Conservation (phyloP, 2,113 vertebrate species). For the Pachycephala philippinensis region DNA sequence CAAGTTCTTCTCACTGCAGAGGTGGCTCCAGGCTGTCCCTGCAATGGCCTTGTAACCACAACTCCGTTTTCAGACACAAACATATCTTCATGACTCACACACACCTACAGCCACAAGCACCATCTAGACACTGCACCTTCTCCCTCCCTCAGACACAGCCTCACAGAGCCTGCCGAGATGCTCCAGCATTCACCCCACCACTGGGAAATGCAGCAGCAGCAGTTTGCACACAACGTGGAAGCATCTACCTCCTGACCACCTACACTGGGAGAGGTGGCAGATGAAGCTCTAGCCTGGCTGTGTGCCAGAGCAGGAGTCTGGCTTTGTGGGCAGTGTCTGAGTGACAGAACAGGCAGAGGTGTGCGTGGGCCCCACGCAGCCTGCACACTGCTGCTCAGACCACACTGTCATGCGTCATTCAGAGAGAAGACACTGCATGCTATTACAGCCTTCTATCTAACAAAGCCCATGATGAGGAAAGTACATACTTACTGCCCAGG, state of each 20-base stretch:
- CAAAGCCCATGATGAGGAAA: not conserved
- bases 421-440: not conserved
- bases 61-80: not conserved
- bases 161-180: not conserved
- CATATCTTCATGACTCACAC: not conserved
- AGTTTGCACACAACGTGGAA: not conserved
- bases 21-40: not conserved
- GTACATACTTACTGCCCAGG: not conserved
- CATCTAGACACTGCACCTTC: not conserved
- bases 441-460: not conserved
- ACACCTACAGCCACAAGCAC: not conserved
- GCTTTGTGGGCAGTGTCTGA: not conserved
- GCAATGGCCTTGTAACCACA: not conserved
- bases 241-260: not conserved
- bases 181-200: not conserved
- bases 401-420: not conserved
- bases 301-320: not conserved
- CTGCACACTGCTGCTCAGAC: not conserved
- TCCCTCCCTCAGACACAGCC: not conserved
- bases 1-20: not conserved
- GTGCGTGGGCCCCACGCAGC: not conserved
- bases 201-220: not conserved
- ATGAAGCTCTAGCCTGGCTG: not conserved
- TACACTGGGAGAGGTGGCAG: not conserved
- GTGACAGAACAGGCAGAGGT: not conserved